Evolutionary conservation across 1,140 invertebrate species (phyloP), one percentile per base, ranked within the genome.

Genomic region (Heliconius nattereri): DNA sequence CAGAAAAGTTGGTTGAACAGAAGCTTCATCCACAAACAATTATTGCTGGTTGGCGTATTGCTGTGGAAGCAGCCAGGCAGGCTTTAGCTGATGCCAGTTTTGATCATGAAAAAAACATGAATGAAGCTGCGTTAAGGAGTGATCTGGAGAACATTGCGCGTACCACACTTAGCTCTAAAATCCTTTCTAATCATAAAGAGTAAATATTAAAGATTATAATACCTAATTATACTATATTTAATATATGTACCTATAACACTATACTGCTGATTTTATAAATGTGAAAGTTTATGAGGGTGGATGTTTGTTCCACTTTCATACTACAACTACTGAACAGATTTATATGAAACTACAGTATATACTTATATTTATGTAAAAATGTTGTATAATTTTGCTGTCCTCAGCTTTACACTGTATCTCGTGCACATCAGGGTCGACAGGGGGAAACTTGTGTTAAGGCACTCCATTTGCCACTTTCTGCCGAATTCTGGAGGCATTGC

Each of bases 11-110:
- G 19, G 96, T 99, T 70, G 96, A 97, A 71, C 97, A 98, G 94
- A 99, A 99, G 94, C 97, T 99, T 80, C 99, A 99, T 94, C 99
- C 99, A 54, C 99, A 99, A 95, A 99, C 98, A 2, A 99, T 99
- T 79, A 98, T 99, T 83, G 94, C 97, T 81, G 99, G 99, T 16
- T 99, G 98, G 98, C 96, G 99, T 72, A 96, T 96, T 85, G 98
- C 99, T 37, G 96, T 97, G 9, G 95, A 96, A 75, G 97, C 97
- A 75, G 99, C 99, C 1, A 95, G 97, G 72, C 95, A 97, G 83
- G 98, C 98, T 35, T 95, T 99, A 1, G 95, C 96, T 79, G 95
- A 96, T 60, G 95, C 97, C 75, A 96, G 99, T 29, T 95, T 95
- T 84, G 98, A 99, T 90, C 97, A 99, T 91, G 98, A 98, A 54